Evolutionary conservation across 2,113 vertebrate genomes (phyloP), one percentile per base, ranked within the genome.

Genomic region (Triplophysa dalaica): DNA sequence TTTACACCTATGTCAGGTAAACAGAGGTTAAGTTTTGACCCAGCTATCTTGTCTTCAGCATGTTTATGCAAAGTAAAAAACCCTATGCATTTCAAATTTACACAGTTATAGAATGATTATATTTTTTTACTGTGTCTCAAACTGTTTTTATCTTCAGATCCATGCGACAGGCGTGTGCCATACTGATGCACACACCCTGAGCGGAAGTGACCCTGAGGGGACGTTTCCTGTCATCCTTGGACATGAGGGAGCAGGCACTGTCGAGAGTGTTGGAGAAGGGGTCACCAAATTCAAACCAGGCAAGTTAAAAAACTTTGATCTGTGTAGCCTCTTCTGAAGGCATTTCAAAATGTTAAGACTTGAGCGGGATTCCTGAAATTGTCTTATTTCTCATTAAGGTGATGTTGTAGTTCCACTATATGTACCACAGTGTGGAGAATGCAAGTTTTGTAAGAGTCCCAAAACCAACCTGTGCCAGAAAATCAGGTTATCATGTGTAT

Each of bases 281-380:
- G 97, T 99, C 81, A 97, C 94, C 52, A 96, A 93, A 80, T 92
- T 99, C 75, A 95, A 96, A 86, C 89, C 95, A 16, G 97, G 98
- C 97, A 70, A 43, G 61, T 9, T 2, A 11, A 67, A 73, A 50
- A 2, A 17, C 16, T 17, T 54, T 2, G 0, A 14, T 8, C 13
- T 21, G 24, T 50, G 12, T 38, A 56, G 29, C 17, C 43, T 65
- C 10, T 62, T 9, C 13, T 48, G 21, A 26, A 26, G 14, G n/a
- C 29, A 26, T 17, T 54, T 54, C 54, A 58, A 58, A 72, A 60
- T 68, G 26, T 50, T 75, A 1, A 29, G 17, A 56, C 21, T 56
- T 56, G 2, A 8, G 54, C 12, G 17, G 33, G 11, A 65, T 52
- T 52, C 24, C 33, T 62, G 13, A 65, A 8, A 4, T 21, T 24